phyloP scores from a whole-genome alignment of 2,888 invertebrate genomes.

The Tortricodes alternella region DNA sequence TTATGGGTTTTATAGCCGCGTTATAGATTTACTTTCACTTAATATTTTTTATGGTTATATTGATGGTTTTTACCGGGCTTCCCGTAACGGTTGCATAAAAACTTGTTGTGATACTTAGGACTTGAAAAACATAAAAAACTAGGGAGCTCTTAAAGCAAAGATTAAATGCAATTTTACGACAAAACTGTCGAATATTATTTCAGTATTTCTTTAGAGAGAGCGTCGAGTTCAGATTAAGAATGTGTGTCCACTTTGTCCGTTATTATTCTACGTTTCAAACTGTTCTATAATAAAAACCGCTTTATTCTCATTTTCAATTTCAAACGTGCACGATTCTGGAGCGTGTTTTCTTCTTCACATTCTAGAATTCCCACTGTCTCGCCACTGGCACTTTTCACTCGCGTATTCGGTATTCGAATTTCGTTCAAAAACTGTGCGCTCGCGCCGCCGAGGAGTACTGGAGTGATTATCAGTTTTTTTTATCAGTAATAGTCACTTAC shows the following conservation, averaged over 20 bases:
- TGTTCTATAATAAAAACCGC: background rate
- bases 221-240: background rate
- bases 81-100: slow-evolving; percentile 25
- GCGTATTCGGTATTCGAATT: background rate
- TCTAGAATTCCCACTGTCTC: no score
- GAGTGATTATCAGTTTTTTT: slow-evolving; percentile 77
- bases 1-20: slow-evolving; percentile 27
- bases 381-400: background rate
- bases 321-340: background rate
- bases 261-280: background rate
- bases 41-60: slow-evolving; percentile 26
- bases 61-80: slow-evolving; percentile 25
- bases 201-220: no score
- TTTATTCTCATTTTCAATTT: background rate
- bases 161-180: background rate
- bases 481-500: slow-evolving; percentile 69
- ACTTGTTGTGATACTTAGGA: background rate
- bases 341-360: background rate
- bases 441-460: slow-evolving; percentile 61
- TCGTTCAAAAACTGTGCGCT: slow-evolving; percentile 58
- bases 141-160: background rate
- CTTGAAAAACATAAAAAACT: slow-evolving; percentile 9
- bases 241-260: background rate
- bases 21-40: slow-evolving; percentile 34
- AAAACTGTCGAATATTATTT: no score